Base-by-base conservation (phyloP, 64 coral and sea anemone species). In the Pachyseris speciosa region DNA sequence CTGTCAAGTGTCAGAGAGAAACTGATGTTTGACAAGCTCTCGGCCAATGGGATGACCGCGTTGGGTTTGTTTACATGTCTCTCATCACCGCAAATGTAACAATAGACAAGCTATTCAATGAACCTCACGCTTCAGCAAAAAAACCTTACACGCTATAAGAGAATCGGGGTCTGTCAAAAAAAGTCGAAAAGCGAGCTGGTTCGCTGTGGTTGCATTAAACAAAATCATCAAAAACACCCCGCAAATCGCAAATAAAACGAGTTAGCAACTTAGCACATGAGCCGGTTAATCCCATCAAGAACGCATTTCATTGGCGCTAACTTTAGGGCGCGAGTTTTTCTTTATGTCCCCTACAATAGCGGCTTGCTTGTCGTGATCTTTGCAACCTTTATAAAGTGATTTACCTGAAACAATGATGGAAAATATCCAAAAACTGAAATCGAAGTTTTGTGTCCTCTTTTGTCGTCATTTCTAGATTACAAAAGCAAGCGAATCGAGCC, bases 51-150 rank as follows among this genome's bases (percentile, higher is more conserved):
- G 13, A 63, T 81, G 33, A 33, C 16, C 52, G 77, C 52, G 40
- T 61, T 81, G 7, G 19, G 52, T 63, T 63, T 81, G 77, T 41
- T 81, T 81, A 61, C 77, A 38, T 81, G 75, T 79, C 48, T 79
- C 30, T 79, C 50, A 32, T 45, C 72, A 75, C 22, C 22, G 22
- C 20, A 27, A 75, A 75, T 75, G 53, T 81, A 81, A 76, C 51
- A 60, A 61, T 40, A 37, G 77, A 17, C 20, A 61, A 81, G 9
- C 15, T 12, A 58, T 61, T 81, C 33, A 61, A 25, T 40, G 32
- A 37, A 63, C 31, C 77, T 79, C 75, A 37, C 75, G 72, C 29
- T 79, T 36, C 32, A 4, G 40, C 5, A 37, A 58, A 61, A n/a
- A 53, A 24, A 41, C 33, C 58, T 24, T 25, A 81, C 77, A 63